These are phyloP conservation scores for Eulemur macaco DNA, from an alignment of 2,113 vertebrate genomes.

Conservation along the genomic window DNA sequence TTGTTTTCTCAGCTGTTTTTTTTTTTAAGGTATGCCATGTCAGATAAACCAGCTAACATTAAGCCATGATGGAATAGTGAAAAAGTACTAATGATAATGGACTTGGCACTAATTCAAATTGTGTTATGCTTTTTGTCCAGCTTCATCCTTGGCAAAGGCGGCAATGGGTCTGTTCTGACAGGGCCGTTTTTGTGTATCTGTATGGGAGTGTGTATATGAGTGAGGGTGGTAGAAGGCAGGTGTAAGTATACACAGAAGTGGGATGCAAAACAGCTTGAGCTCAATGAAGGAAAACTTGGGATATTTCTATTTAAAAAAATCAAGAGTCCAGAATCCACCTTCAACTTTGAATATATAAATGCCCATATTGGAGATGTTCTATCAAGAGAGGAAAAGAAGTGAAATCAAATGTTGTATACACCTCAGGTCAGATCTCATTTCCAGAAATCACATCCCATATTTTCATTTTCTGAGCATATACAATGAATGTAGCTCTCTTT, in stretches of 20 bases:
- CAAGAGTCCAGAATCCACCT: neutral
- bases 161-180: neutral
- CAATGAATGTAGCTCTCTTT: conserved; percentile 29
- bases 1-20: neutral
- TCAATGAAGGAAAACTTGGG: neutral
- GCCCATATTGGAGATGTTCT: neutral
- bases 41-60: neutral
- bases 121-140: neutral
- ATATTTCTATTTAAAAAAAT: neutral
- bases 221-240: neutral
- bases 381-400: conserved; percentile 56
- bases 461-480: neutral
- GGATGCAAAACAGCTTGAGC: neutral
- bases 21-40: neutral
- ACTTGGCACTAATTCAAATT: neutral
- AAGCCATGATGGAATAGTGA: neutral
- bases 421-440: conserved; percentile 46
- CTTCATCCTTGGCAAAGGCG: neutral
- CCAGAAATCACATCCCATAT: conserved; percentile 49
- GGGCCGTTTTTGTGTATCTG: accelerated
- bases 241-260: neutral
- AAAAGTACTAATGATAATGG: neutral
- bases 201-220: neutral
- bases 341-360: neutral
- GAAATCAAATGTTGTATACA: conserved; percentile 56